These are phyloP conservation scores for Sinhomidia bicolor DNA, from an alignment of 2,888 invertebrate genomes.

Conservation along the genomic window DNA sequence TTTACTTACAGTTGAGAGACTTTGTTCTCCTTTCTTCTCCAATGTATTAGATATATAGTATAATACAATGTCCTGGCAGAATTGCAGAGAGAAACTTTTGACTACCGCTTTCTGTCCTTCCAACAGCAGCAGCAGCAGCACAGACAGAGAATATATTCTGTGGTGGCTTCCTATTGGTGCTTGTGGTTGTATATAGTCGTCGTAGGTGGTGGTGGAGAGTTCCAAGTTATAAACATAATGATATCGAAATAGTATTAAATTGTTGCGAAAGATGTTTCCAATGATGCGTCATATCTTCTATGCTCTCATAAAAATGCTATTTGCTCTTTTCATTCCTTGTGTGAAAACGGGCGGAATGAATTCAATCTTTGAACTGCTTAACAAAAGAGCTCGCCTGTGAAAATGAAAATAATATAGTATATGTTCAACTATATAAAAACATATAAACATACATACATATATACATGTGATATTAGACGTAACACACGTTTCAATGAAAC, in stretches of 20 bases:
- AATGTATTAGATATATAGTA: not conserved
- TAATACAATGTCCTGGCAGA: not conserved
- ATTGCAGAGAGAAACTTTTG: not conserved
- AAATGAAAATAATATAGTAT: too few relatives aligned
- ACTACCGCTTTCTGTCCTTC: not conserved
- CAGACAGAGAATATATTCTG: too few relatives aligned
- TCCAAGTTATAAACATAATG: not conserved
- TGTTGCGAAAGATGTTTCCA: slow-evolving; percentile 33
- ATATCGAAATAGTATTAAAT: not conserved
- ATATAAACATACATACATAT: too few relatives aligned
- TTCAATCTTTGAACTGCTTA: slow-evolving; percentile 6
- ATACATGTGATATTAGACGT: too few relatives aligned
- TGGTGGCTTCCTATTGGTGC: not conserved
- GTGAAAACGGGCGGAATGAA: slow-evolving; percentile 27
- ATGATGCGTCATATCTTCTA: slow-evolving; percentile 22
- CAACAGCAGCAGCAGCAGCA: not conserved
- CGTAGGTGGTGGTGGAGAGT: too few relatives aligned
- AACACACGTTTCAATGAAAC: too few relatives aligned
- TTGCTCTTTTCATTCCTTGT: slow-evolving; percentile 7
- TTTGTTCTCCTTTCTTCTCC: slow-evolving; percentile 37
- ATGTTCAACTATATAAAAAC: too few relatives aligned
- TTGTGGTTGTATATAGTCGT: too few relatives aligned
- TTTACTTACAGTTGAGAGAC: slow-evolving; percentile 65
- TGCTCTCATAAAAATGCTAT: not conserved
- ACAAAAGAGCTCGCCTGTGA: not conserved